Conservation (phyloP, 2,113 vertebrate species). For the Holacanthus passer region DNA sequence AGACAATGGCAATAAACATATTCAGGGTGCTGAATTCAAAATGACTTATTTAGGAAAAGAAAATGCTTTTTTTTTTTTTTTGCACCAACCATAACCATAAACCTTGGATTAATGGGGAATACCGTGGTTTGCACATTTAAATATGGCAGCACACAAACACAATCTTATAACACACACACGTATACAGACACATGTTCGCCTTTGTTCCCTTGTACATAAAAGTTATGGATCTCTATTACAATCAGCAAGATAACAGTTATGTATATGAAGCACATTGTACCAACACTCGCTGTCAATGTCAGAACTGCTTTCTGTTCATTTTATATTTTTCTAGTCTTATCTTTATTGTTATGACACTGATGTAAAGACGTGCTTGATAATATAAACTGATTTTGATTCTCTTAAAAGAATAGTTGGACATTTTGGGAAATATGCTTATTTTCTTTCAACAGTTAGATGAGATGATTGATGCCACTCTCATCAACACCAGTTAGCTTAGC, state of each 20-base stretch:
- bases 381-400: too few relatives aligned
- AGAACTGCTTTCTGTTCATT: too few relatives aligned
- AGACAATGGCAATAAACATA: slow-evolving; percentile 88
- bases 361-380: too few relatives aligned
- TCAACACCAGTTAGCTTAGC: too few relatives aligned
- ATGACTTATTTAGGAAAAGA: slow-evolving; percentile 82
- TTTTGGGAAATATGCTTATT: background rate
- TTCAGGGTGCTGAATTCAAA: slow-evolving; percentile 84
- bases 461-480: background rate
- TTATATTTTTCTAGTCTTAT: too few relatives aligned
- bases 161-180: slow-evolving; percentile 16
- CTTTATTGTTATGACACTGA: too few relatives aligned
- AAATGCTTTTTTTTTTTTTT: slow-evolving; percentile 66
- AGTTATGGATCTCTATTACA: slow-evolving; percentile 26
- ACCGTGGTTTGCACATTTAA: slow-evolving; percentile 60
- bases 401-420: background rate
- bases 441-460: background rate
- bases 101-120: slow-evolving; percentile 76
- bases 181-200: background rate
- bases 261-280: background rate
- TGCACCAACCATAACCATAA: slow-evolving; percentile 73
- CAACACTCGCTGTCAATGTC: too few relatives aligned
- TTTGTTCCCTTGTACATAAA: slow-evolving; percentile 23
- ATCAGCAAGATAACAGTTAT: slow-evolving; percentile 23
- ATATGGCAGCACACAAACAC: slow-evolving; percentile 53